phyloP scores from a whole-genome alignment of 2,797 vertebrate species.

The Gadopsis bispinosus region DNA sequence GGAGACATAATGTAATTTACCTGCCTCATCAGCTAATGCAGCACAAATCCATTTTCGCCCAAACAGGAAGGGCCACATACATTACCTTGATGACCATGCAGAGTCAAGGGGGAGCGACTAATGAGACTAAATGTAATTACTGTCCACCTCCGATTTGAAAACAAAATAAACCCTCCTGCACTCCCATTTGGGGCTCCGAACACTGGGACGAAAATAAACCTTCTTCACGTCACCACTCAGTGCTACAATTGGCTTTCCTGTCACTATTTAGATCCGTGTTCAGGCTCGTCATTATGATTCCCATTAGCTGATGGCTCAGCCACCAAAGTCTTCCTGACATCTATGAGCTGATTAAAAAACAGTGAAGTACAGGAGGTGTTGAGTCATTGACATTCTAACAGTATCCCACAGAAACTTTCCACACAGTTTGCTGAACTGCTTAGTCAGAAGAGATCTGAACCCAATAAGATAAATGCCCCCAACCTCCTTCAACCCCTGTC shows the following conservation, averaged over 20 bases:
- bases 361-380: conserved; percentile 48
- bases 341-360: conserved; percentile 50
- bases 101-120: conserved; percentile 82
- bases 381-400: conserved; percentile 67
- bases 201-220: conserved; percentile 59
- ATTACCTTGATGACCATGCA: conserved; percentile 85
- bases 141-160: conserved; percentile 80
- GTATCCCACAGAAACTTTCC: conserved; percentile 58
- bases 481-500: conserved; percentile 19
- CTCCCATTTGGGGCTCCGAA: conserved; percentile 51
- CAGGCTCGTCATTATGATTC: conserved; percentile 58
- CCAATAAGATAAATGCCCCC: conserved; percentile 49
- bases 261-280: conserved; percentile 57
- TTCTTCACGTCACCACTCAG: conserved; percentile 52
- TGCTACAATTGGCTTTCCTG: conserved; percentile 60
- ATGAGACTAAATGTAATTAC: conserved; percentile 88
- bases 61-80: conserved; percentile 86
- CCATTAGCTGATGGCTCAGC: conserved; percentile 74
- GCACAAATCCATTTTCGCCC: conserved; percentile 86
- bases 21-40: conserved; percentile 90
- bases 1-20: conserved; percentile 86
- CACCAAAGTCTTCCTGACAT: conserved; percentile 49
- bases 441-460: conserved; percentile 47
- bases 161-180: conserved; percentile 77
- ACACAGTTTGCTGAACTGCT: conserved; percentile 47